Evolutionary conservation across 2,888 invertebrate species (phyloP), one percentile per base, ranked within the genome.

Genomic region (Aphrophora alni): DNA sequence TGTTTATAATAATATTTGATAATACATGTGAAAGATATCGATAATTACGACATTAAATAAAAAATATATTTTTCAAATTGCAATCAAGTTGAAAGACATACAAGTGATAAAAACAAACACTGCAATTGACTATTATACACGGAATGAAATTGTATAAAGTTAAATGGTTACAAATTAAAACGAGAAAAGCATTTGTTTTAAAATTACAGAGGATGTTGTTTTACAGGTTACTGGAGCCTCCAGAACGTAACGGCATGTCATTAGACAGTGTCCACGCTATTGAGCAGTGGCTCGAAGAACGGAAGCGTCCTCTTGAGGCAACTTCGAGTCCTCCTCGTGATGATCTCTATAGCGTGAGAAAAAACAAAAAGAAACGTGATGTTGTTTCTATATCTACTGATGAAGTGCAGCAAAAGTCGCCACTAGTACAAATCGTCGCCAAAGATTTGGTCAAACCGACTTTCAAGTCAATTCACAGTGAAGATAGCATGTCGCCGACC

Each of bases 141-240:
- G n/a, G n/a, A n/a, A n/a, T n/a, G n/a, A n/a, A n/a, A n/a, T n/a
- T n/a, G n/a, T n/a, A n/a, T n/a, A n/a, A n/a, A n/a, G n/a, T n/a
- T n/a, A n/a, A n/a, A n/a, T n/a, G n/a, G n/a, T n/a, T n/a, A n/a
- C n/a, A n/a, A n/a, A n/a, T n/a, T 33, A 10, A 21, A 26, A n/a
- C 25, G 24, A n/a, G n/a, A 21, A 70, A 21, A 27, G 2, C 10
- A 70, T 21, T 70, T 8, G 21, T 4, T 8, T 44, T 14, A 14
- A 44, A 44, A 44, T 44, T 44, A 44, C 14, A 44, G 17, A 44
- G 12, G 8, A 17, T 44, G 10, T 44, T 44, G 44, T 17, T 27
- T 71, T 73, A 17, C 81, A 87, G 87, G 83, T 86, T 87, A 38
- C 85, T 86, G 38, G 84, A 87, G 33, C 86, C 88, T 17, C 86